Evolutionary conservation across 92 coral and sea anemone genomes (phyloP), one percentile per base, ranked within the genome.

Genomic region (Plumapathes pennacea): DNA sequence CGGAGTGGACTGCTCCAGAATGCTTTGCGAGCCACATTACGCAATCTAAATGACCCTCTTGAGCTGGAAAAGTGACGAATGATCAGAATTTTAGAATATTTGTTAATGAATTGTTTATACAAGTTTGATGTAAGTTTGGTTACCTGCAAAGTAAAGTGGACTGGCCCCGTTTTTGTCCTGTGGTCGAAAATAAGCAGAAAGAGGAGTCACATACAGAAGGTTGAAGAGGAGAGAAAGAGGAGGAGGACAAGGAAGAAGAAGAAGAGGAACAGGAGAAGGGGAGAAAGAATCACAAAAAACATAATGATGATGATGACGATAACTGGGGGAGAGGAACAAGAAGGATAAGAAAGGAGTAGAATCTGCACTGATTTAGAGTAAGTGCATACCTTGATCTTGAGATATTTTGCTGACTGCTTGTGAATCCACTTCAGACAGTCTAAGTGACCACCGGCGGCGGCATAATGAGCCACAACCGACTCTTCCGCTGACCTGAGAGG

Each of bases 391-490:
- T 64, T 83, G 26, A 64, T 58, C 5, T 43, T 56, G 14, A 85
- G 76, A 25, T 78, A 76, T 51, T 76, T 87, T 0, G 95, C 69
- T 3, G 76, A 75, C 61, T 84, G 57, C 34, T 78, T 71, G 48
- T 80, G 64, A 57, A 87, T 77, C 95, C 95, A 87, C 34, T 67
- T 81, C 2, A 87, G 78, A 24, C 84, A 78, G 18, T 77, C 89
- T 18, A 83, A 71, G 70, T 87, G 95, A 33, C 89, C 95, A 0
- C 95, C 95, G 4, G 89, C 89, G 0, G 95, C 89, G 11, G 95
- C 95, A 22, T 87, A 87, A 58, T 87, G 95, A 41, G 95, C 89
- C 38, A 89, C 79, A 15, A 84, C 82, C 24, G 89, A 87, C 15
- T 89, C 95, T 62, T 87, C 95, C 4, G 60, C 83, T 38, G 95